Percentiles rank a stretch among this genome's conserved stretches.
phyloP scores from a whole-genome alignment of 2,888 invertebrate genomes.

The Lepidochrysops patricia region DNA sequence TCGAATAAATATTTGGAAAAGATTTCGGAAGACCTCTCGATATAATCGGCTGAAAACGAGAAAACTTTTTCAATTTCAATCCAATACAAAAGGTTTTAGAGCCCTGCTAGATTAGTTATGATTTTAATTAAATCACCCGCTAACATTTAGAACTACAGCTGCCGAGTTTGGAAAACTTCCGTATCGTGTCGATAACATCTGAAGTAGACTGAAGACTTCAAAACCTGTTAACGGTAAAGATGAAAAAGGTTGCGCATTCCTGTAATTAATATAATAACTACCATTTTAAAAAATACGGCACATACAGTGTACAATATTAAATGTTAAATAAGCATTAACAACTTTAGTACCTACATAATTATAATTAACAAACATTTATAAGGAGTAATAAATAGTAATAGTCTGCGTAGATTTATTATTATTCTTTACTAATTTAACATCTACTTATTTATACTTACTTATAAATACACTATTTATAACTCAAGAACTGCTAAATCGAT shows the following conservation, averaged over 20 bases:
- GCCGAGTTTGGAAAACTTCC: conserved; percentile 2
- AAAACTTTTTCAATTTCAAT: conserved; percentile 67
- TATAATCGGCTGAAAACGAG: conserved; percentile 61
- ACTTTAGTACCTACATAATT: too few relatives aligned
- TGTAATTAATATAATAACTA: too few relatives aligned
- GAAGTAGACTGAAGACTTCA: not conserved
- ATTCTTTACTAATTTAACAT: too few relatives aligned
- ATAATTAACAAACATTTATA: too few relatives aligned
- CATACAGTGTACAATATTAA: too few relatives aligned
- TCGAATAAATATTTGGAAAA: conserved; percentile 57
- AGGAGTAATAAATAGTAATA: too few relatives aligned
- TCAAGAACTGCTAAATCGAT: too few relatives aligned
- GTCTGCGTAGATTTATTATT: too few relatives aligned
- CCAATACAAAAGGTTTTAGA: conserved; percentile 48
- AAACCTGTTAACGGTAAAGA: not conserved
- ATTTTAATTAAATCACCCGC: conserved; percentile 44
- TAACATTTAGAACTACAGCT: conserved; percentile 11
- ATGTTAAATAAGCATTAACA: too few relatives aligned
- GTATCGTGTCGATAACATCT: conserved; percentile 2
- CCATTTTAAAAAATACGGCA: too few relatives aligned
- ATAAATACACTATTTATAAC: too few relatives aligned
- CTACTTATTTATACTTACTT: too few relatives aligned
- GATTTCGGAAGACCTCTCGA: conserved; percentile 47
- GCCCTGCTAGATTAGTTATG: conserved; percentile 41
- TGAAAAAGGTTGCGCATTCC: not conserved